A percentile compares a stretch with the other conserved stretches of the same genome.
Evolutionary conservation across 2,797 vertebrate genomes (phyloP).

Genomic region (Typhlichthys subterraneus): DNA sequence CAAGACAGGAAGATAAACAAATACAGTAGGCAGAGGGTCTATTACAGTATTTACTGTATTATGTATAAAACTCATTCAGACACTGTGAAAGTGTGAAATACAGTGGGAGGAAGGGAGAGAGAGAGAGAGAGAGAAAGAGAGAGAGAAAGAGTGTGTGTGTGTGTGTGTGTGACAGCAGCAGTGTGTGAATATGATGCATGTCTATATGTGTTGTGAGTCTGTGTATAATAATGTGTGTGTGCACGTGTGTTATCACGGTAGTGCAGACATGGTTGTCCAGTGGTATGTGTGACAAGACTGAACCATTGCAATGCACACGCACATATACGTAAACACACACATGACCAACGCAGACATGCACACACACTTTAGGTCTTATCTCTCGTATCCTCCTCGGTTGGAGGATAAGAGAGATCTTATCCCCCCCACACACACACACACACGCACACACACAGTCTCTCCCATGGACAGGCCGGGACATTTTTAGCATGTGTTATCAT

Average conservation of each 20-base stretch:
- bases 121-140: conserved; percentile 16
- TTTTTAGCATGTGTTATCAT: conserved; percentile 37
- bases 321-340: conserved; percentile 18
- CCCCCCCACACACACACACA: conserved; percentile 27
- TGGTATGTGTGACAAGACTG: conserved; percentile 65
- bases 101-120: conserved; percentile 1
- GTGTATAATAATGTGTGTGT: conserved; percentile 16
- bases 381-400: not conserved
- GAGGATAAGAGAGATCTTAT: too few relatives aligned
- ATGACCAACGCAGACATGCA: not conserved
- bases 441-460: not conserved
- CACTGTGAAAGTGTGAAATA: not conserved
- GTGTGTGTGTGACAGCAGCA: not conserved
- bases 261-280: conserved; percentile 65
- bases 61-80: not conserved
- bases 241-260: conserved; percentile 62
- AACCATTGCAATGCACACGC: conserved; percentile 42
- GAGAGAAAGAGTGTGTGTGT: conserved; percentile 1
- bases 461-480: conserved; percentile 12
- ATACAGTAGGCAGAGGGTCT: too few relatives aligned
- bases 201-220: conserved; percentile 11
- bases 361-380: conserved; percentile 50
- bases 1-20: too few relatives aligned
- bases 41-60: too few relatives aligned
- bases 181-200: not conserved